A percentile compares a stretch with the other conserved stretches of the same genome.
Evolutionary conservation across 2,113 vertebrate genomes (phyloP).

Genomic region (Apodemus speciosus): DNA sequence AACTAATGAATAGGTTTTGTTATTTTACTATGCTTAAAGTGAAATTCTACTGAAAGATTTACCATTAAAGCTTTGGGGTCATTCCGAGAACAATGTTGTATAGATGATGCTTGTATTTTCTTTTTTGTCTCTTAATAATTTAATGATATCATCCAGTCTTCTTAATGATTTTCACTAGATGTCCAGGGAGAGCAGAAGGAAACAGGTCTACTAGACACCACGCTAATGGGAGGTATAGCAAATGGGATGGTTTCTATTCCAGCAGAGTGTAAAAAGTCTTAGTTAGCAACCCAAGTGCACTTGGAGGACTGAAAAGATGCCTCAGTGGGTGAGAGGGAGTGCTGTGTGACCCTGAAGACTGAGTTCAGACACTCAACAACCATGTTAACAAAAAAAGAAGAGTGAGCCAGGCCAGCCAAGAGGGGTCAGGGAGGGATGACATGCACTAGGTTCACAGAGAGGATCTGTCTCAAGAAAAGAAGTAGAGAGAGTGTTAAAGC

Average conservation of each 20-base stretch:
- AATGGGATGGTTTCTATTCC: constrained; percentile 39
- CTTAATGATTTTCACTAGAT: constrained; percentile 43
- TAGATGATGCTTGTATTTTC: constrained; percentile 50
- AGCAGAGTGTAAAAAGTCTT: constrained; percentile 36
- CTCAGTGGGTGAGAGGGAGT: neutral
- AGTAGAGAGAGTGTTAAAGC: neutral
- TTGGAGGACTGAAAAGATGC: neutral
- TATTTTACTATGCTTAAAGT: constrained; percentile 53
- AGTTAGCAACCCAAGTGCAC: constrained; percentile 29
- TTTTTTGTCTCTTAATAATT: constrained; percentile 48
- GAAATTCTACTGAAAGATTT: neutral
- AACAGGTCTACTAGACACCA: constrained; percentile 16
- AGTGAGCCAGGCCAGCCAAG: neutral
- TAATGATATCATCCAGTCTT: neutral
- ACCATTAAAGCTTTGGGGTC: constrained; percentile 10
- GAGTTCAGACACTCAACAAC: neutral
- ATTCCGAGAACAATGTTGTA: neutral
- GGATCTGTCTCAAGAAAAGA: neutral
- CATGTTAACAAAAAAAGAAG: neutral
- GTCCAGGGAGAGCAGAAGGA: neutral
- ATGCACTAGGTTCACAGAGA: neutral
- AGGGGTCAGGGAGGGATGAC: neutral
- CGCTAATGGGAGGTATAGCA: constrained; percentile 1
- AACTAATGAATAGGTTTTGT: constrained; percentile 28
- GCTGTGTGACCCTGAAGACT: neutral